Base-by-base conservation (phyloP, 2,888 invertebrate species). In the Caprella mutica region DNA sequence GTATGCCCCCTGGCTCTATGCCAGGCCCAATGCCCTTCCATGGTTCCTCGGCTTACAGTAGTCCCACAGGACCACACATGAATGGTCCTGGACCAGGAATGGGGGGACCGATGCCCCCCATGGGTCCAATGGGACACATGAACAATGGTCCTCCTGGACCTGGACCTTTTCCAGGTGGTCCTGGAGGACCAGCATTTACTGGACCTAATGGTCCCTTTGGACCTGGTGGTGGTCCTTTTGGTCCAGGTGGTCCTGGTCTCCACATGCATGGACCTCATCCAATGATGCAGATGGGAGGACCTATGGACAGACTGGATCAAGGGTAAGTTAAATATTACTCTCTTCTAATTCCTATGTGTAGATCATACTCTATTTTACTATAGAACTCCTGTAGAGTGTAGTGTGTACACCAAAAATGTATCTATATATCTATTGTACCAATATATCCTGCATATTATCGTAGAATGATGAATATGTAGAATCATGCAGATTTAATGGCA, bases 251-350 rank as follows among this genome's bases (percentile, higher is more conserved):
- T 9, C 64, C 62, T 27, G 58, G 59, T 17, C 59, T 59, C 5
- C 64, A 55, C 50, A 64, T 64, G 64, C 63, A 63, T 48, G 64
- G 59, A 12, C 61, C 61, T 2, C 64, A 64, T 38, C 64, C 64
- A 24, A 61, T 64, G 64, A 64, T 64, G 64, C 57, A 55, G 19
- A 59, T 59, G 43, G 44, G 59, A 26, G 64, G 64, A 26, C 60
- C 64, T 5, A 58, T 64, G 57, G 64, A 64, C 51, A 53, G 64
- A 39, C 56, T 64, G 30, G 64, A 64, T 42, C 64, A 64, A 56
- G 64, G 64, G 64, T 64, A 52, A 60, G 64, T 54, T 9, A 17
- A 23, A 3, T 42, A 35, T 35, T 35, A n/a, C 35, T 35, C 9
- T 35, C 12, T 12, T 35, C 12, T 9, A n/a, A n/a, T 35, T 35